Evolutionary conservation across 2,888 invertebrate genomes (phyloP).

Genomic region (Sepioteuthis lessoniana): DNA sequence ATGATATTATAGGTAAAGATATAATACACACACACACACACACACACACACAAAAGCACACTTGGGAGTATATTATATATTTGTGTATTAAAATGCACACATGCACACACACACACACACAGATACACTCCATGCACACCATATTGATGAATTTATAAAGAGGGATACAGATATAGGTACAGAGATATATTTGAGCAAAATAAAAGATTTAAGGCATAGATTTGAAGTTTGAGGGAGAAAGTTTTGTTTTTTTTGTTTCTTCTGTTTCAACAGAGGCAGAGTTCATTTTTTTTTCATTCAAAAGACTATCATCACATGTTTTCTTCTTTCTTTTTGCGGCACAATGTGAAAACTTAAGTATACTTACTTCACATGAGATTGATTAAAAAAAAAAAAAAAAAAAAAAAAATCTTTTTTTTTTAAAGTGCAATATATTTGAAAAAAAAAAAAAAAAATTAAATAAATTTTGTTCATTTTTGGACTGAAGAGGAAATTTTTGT

Average conservation of each 20-base stretch:
- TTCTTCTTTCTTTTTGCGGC: not conserved
- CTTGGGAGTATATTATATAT: not conserved
- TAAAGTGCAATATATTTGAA: too few species aligned
- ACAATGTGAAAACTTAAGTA: not conserved
- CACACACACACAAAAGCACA: not conserved
- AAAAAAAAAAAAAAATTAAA: too few species aligned
- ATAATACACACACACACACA: too few species aligned
- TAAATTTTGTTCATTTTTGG: not conserved
- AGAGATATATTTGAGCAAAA: conserved; percentile 20
- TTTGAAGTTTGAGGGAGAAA: not conserved
- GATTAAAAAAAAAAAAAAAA: not conserved
- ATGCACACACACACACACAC: not conserved
- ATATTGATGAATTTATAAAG: not conserved
- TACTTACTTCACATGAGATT: not conserved
- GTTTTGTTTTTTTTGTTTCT: too few species aligned
- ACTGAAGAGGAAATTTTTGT: not conserved
- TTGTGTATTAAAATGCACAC: not conserved
- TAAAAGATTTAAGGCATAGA: conserved; percentile 6
- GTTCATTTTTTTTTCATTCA: not conserved
- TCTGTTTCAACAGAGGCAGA: too few species aligned
- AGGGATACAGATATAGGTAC: not conserved
- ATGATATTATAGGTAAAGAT: too few species aligned
- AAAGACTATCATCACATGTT: not conserved
- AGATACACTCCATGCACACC: not conserved
- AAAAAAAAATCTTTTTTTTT: too few species aligned